Base-by-base conservation (phyloP, 2,888 invertebrate genomes). In the Fissipunctia ypsillon region DNA sequence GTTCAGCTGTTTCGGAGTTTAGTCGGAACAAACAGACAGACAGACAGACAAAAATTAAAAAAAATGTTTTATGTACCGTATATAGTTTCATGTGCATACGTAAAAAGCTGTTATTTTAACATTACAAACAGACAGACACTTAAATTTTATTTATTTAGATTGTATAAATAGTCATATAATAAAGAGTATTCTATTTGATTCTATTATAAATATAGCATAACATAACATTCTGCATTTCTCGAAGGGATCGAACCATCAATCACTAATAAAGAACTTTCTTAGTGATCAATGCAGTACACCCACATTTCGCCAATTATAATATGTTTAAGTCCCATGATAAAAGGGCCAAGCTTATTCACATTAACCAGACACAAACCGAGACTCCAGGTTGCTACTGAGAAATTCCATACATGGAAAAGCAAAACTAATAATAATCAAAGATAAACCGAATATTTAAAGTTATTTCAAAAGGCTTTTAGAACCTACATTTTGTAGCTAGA, bases 401-500 rank as follows among this genome's bases (percentile, higher is more conserved):
- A 38, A 25, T 19, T 16, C 14, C 16, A n/a, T 38, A 16, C n/a
- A 31, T 4, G n/a, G 16, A n/a, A 60, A 38, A 60, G 25, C 3
- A 0, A 41, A 41, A n/a, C 16, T 25, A 31, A 12, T 14, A 45
- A 14, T 10, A n/a, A 48, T 35, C 16, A 52, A 66, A 41, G 4
- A 22, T 41, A 14, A 16, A 52, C 19, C n/a, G 31, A 25, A 5
- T 43, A 31, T 59, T 43, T 22, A 12, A 22, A 64, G 25, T 38
- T 52, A 70, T 54, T 70, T 60, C 9, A n/a, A 22, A 52, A 73
- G 1, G 25, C 25, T 73, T 73, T 28, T 38, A 63, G 1, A 35
- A n/a, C 2, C 12, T 10, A 16, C 28, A 45, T 41, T 73, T 16
- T 74, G 10, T 54, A 28, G 1, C 14, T 31, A n/a, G 3, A 48